A percentile compares a stretch with the other conserved stretches of the same genome.
Evolutionary conservation across 2,113 vertebrate genomes (phyloP).

Genomic region (Bambusicola thoracicus): DNA sequence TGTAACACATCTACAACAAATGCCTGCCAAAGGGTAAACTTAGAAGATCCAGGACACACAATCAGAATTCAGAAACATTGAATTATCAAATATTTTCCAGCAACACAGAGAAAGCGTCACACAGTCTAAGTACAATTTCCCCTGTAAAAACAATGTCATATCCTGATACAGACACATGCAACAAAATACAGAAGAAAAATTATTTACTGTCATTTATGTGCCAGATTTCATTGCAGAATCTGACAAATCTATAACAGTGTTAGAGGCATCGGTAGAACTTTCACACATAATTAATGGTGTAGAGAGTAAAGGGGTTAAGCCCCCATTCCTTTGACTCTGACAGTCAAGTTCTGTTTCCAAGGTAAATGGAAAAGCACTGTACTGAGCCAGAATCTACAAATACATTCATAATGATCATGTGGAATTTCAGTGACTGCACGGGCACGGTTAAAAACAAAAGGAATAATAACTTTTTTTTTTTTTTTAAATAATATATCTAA

Average conservation of each 20-base stretch:
- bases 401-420: background rate
- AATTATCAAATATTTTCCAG: background rate
- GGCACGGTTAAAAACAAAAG: background rate
- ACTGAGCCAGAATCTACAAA: background rate
- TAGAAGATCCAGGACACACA: background rate
- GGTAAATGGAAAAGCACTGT: background rate
- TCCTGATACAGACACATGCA: background rate
- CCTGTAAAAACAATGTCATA: background rate
- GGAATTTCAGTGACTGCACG: background rate
- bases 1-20: background rate
- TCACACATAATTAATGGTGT: background rate
- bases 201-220: background rate
- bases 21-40: background rate
- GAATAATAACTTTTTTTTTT: background rate
- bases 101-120: background rate
- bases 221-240: background rate
- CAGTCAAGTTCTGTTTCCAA: background rate
- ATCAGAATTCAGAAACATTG: background rate
- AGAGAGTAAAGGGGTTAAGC: background rate
- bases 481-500: background rate
- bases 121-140: background rate
- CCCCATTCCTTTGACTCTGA: background rate
- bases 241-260: background rate
- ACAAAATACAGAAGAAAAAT: background rate
- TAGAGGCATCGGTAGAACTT: background rate